phyloP scores from a whole-genome alignment of 2,888 invertebrate species.

The Lasioglossum pauxillum region DNA sequence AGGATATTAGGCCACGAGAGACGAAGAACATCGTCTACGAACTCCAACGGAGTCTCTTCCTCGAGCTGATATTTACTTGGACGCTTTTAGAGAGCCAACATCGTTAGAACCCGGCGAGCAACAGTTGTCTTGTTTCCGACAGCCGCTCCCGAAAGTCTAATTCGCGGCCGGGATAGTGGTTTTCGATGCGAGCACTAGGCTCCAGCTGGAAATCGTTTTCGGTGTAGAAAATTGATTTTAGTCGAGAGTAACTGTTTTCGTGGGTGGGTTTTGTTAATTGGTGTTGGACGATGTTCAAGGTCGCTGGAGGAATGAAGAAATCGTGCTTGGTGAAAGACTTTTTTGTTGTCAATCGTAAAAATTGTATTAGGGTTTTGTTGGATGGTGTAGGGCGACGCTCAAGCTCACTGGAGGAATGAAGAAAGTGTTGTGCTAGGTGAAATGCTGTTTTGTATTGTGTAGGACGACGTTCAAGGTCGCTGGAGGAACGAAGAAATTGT shows the following conservation, averaged over 20 bases:
- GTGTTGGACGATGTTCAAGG: no score
- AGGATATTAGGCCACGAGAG: neutral
- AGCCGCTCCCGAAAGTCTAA: neutral
- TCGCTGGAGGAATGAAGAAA: no score
- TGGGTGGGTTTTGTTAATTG: no score
- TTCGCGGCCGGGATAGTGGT: neutral
- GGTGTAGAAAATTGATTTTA: neutral
- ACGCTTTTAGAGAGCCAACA: neutral
- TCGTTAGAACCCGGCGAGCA: neutral
- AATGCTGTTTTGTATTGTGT: no score
- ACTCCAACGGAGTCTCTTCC: neutral
- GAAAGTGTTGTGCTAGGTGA: no score
- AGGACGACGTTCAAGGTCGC: no score
- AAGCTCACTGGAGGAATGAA: no score
- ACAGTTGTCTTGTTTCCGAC: constrained; percentile 7
- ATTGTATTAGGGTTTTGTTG: no score
- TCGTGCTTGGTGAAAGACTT: no score
- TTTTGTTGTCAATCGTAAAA: no score
- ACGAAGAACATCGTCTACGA: neutral
- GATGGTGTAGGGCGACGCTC: no score
- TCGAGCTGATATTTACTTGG: neutral
- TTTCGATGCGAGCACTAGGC: neutral
- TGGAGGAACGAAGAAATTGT: no score
- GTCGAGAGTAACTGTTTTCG: neutral
- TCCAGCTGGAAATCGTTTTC: neutral